Base-by-base conservation (phyloP, 1,140 invertebrate genomes). In the Drosophila nikananu region DNA sequence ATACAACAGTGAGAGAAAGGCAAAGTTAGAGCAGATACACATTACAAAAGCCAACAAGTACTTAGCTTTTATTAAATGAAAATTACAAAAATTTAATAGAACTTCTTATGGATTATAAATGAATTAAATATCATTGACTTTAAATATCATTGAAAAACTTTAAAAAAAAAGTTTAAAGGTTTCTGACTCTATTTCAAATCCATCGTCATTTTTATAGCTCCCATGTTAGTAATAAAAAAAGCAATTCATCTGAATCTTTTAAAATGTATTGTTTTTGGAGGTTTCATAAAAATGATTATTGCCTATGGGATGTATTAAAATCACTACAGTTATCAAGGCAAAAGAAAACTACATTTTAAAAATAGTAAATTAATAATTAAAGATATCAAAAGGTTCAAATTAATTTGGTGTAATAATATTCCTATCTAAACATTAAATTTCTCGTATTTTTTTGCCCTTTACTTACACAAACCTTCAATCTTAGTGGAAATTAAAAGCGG, bases 401-500 rank as follows among this genome's bases (percentile, higher is more conserved):
- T 6, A 21, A 5, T 21, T 2, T 46, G 21, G 8, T n/a, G 3
- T n/a, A 19, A 19, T 49, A 49, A 27, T 27, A 10, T 10, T 10
- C 10, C 3, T 13, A 30, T 0, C 2, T 12, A 13, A 15, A 32
- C 25, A 13, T 19, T 12, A 30, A 4, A 19, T 51, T 7, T 13
- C 2, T 32, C 1, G 15, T 35, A 7, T 19, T 23, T 37, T 55
- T 23, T 1, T 9, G n/a, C n/a, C 6, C 54, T 39, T 9, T 25
- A 37, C 15, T 37, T 37, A 7, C 21, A 39, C 9, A 15, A 39
- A 9, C 54, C 23, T 39, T n/a, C 9, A 39, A 7, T 39, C 54
- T 39, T 7, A 39, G 35, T 39, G 54, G 15, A 57, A 57, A 57
- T 57, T 57, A 57, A 57, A 57, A 27, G 30, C 27, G 15, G 17